phyloP scores from a whole-genome alignment of 1,140 invertebrate species.

The Tenebrio molitor region DNA sequence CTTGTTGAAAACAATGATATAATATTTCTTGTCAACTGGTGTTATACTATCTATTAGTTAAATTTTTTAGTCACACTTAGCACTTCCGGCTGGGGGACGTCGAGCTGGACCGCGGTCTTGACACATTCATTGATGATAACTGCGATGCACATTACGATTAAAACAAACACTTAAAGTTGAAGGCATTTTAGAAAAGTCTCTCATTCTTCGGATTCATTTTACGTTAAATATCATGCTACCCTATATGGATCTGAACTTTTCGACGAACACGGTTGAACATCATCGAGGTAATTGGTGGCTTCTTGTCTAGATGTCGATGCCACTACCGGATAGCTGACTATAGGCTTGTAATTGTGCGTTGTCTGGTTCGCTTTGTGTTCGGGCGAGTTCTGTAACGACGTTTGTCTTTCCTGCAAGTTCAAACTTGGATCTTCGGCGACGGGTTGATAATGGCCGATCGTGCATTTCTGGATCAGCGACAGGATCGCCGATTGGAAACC shows the following conservation, averaged over 20 bases:
- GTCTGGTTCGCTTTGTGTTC: constrained; percentile 62
- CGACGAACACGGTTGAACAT: constrained; percentile 65
- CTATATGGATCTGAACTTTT: constrained; percentile 61
- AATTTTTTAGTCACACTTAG: constrained; percentile 8
- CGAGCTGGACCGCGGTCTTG: neutral
- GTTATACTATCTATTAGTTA: constrained; percentile 8
- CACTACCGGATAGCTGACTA: constrained; percentile 58
- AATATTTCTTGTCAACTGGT: constrained; percentile 9
- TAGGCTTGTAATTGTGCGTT: constrained; percentile 65
- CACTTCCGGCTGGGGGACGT: neutral
- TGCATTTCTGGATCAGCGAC: constrained; percentile 63
- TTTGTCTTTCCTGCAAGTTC: constrained; percentile 62
- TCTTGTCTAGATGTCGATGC: constrained; percentile 62
- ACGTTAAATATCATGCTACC: constrained; percentile 59
- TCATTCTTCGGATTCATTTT: too few species aligned
- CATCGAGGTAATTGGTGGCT: constrained; percentile 62
- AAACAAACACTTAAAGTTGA: constrained; percentile 22
- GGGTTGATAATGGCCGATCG: constrained; percentile 61
- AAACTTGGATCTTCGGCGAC: constrained; percentile 65
- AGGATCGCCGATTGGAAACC: constrained; percentile 63
- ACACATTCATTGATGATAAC: constrained; percentile 24
- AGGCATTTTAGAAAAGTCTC: constrained; percentile 28
- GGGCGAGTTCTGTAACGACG: constrained; percentile 57
- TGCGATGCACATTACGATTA: constrained; percentile 11
- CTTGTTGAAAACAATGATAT: constrained; percentile 23